Percentiles rank a stretch among this genome's conserved stretches.
These are phyloP conservation scores for Sigmodon hispidus DNA, from an alignment of 2,113 vertebrate species.

Conservation along the genomic window DNA sequence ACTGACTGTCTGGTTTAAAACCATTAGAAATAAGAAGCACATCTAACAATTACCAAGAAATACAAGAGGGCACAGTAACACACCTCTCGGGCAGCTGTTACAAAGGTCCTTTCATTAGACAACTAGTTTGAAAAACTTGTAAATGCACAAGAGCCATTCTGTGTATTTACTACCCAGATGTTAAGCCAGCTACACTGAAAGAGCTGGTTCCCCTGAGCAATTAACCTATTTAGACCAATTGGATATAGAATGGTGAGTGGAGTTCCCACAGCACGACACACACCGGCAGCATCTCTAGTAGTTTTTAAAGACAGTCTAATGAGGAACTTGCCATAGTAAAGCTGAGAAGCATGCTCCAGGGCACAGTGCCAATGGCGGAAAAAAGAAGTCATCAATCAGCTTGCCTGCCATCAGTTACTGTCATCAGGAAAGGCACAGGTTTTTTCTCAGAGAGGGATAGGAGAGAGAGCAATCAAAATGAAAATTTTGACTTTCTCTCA, in stretches of 20 bases:
- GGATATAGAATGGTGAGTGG: constrained; percentile 42
- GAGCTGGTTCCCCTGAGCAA: constrained; percentile 49
- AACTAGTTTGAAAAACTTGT: constrained; percentile 50
- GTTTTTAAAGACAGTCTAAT: constrained; percentile 71
- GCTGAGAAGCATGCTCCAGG: constrained; percentile 55
- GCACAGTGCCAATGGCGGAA: constrained; percentile 49
- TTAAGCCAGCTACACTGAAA: constrained; percentile 48
- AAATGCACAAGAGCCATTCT: constrained; percentile 68
- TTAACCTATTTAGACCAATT: constrained; percentile 71
- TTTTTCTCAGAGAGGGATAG: constrained; percentile 40
- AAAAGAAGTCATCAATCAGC: constrained; percentile 76
- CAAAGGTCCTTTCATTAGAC: constrained; percentile 1
- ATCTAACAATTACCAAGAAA: neutral
- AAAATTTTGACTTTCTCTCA: constrained; percentile 62
- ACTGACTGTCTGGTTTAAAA: constrained; percentile 14
- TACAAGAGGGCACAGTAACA: neutral
- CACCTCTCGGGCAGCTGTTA: neutral
- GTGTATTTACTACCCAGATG: constrained; percentile 69
- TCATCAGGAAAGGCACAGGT: constrained; percentile 80
- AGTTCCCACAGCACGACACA: neutral
- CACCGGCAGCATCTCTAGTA: constrained; percentile 44
- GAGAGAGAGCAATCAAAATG: constrained; percentile 69
- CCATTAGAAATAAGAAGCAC: neutral
- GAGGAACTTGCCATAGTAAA: constrained; percentile 66
- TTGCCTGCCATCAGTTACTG: constrained; percentile 70